phyloP scores from a whole-genome alignment of 2,113 vertebrate genomes.

The Vidua chalybeata region DNA sequence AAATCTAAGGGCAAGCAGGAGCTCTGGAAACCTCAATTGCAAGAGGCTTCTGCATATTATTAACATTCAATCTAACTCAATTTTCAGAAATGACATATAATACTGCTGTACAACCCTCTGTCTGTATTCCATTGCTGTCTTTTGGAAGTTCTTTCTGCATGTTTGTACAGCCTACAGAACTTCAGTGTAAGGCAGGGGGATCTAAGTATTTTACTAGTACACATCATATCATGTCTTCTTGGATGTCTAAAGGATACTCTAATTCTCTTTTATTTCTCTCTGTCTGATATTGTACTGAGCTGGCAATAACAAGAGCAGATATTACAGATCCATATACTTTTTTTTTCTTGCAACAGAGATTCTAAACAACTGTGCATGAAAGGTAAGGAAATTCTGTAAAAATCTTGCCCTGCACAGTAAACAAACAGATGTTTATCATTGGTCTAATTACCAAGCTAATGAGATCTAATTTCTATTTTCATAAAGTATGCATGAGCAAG shows the following conservation, averaged over 20 bases:
- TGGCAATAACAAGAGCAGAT: conserved; percentile 56
- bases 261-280: not conserved
- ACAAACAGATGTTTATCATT: conserved; percentile 89
- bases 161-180: not conserved
- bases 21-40: not conserved
- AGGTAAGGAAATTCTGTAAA: conserved; percentile 71
- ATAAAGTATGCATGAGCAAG: conserved; percentile 86
- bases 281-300: conserved; percentile 1
- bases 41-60: not conserved
- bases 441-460: conserved; percentile 93
- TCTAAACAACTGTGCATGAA: conserved; percentile 61
- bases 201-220: not conserved
- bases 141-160: not conserved
- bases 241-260: not conserved
- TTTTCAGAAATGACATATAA: not conserved
- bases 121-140: not conserved
- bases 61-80: not conserved
- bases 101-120: not conserved
- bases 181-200: not conserved
- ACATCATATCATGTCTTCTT: not conserved
- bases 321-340: not conserved
- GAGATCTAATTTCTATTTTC: conserved; percentile 91
- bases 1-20: not conserved
- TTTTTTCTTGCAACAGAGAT: conserved; percentile 24
- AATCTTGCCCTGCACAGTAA: conserved; percentile 75